Evolutionary conservation across 1,140 invertebrate species (phyloP).

Genomic region (Nautilus pompilius): DNA sequence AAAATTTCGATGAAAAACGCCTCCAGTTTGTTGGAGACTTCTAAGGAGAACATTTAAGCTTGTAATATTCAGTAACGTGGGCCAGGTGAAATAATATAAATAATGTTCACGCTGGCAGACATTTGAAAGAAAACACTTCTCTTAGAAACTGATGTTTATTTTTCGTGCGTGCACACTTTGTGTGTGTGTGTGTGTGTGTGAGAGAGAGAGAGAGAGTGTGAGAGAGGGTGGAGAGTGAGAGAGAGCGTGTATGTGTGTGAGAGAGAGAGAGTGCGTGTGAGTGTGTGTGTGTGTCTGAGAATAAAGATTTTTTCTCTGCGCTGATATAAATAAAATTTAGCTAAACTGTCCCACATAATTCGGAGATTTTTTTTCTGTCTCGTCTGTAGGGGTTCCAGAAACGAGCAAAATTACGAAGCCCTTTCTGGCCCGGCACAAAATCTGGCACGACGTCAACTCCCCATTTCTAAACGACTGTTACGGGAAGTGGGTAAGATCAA

Average conservation of each 20-base stretch:
- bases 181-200: not conserved
- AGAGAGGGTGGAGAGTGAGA: not conserved
- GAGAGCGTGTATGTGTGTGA: not conserved
- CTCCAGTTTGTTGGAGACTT: no score
- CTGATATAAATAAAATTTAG: not conserved
- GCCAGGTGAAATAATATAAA: no score
- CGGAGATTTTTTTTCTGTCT: constrained; percentile 11
- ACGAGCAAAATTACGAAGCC: constrained; percentile 19
- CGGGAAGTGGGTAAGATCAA: constrained; percentile 25
- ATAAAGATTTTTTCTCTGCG: not conserved
- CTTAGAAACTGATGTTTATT: no score
- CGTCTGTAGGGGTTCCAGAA: constrained; percentile 23
- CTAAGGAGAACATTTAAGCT: no score
- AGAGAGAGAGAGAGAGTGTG: not conserved
- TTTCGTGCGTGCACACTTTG: no score
- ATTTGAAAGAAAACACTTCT: no score
- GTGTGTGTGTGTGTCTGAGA: not conserved
- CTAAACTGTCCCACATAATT: not conserved
- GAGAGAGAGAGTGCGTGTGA: not conserved
- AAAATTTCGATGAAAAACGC: no score
- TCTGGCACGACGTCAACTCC: constrained; percentile 21
- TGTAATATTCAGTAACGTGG: no score
- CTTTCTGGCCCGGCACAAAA: constrained; percentile 35
- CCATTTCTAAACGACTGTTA: constrained; percentile 19
- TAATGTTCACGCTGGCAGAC: no score